Evolutionary conservation across 30 jellyfish, hydroid and myxozoan genomes (phyloP).

Genomic region (Clytia hemisphaerica): DNA sequence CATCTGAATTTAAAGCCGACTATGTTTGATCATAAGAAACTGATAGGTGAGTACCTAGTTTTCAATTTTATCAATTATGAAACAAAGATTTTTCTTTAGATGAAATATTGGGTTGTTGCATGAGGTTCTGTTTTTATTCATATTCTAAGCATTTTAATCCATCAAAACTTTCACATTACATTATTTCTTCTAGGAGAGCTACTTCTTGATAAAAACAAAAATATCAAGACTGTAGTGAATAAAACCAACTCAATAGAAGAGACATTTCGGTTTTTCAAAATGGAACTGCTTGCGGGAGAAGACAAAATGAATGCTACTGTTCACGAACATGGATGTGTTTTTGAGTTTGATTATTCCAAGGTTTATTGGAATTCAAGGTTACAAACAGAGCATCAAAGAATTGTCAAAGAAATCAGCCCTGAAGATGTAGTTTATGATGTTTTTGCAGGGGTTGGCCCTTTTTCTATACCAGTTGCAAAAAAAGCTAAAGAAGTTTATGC

Average conservation of each 20-base stretch:
- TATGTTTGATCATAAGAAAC: constrained; percentile 42
- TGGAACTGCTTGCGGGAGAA: constrained; percentile 95
- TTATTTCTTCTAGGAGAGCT: constrained; percentile 64
- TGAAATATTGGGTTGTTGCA: background rate
- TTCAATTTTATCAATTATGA: background rate
- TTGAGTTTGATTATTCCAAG: constrained; percentile 82
- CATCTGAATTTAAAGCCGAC: constrained; percentile 76
- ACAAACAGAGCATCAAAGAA: constrained; percentile 79
- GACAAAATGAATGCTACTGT: constrained; percentile 63
- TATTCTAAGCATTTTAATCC: background rate
- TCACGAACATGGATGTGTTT: constrained; percentile 76
- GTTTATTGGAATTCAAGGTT: constrained; percentile 97
- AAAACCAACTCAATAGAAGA: constrained; percentile 75
- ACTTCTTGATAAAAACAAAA: constrained; percentile 71
- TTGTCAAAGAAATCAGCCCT: constrained; percentile 43
- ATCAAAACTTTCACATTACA: background rate
- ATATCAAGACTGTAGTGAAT: constrained; percentile 91
- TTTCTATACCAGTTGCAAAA: constrained; percentile 91
- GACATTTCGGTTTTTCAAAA: constrained; percentile 68
- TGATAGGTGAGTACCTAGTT: constrained; percentile 62
- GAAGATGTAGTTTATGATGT: constrained; percentile 84
- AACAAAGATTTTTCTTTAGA: background rate
- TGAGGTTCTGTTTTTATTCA: too few relatives aligned
- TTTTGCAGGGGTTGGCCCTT: constrained; percentile 99
- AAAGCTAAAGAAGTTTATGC: constrained; percentile 78